Conservation (phyloP, 2,113 vertebrate species). For the Barnardius zonarius region DNA sequence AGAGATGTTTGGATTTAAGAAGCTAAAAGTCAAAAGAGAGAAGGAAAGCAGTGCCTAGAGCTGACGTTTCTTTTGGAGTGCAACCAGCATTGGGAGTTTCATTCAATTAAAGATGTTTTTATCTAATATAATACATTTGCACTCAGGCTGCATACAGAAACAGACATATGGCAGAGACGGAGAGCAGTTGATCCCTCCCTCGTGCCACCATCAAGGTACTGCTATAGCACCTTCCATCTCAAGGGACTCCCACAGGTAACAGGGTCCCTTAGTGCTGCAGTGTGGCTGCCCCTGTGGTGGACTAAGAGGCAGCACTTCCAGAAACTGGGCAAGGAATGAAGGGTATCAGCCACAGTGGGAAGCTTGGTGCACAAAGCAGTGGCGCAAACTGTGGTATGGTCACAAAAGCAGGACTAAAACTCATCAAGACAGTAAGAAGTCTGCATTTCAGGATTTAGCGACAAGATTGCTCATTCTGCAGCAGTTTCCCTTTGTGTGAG, state of each 20-base stretch:
- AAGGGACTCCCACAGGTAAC: background rate
- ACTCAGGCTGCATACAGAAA: background rate
- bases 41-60: background rate
- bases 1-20: background rate
- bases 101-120: background rate
- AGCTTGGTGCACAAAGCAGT: background rate
- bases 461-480: background rate
- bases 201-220: background rate
- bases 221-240: background rate
- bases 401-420: background rate
- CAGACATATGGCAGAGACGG: background rate
- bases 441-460: background rate
- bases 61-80: background rate
- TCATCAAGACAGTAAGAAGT: background rate
- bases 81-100: background rate
- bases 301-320: background rate
- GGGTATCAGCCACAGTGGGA: background rate
- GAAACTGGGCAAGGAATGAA: background rate
- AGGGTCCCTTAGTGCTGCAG: background rate
- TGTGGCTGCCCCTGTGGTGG: background rate
- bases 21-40: background rate
- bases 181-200: background rate
- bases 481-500: background rate
- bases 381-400: background rate
- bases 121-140: constrained; percentile 34